Conservation (phyloP, 2,888 invertebrate species). For the Dicyrtomina minuta region DNA sequence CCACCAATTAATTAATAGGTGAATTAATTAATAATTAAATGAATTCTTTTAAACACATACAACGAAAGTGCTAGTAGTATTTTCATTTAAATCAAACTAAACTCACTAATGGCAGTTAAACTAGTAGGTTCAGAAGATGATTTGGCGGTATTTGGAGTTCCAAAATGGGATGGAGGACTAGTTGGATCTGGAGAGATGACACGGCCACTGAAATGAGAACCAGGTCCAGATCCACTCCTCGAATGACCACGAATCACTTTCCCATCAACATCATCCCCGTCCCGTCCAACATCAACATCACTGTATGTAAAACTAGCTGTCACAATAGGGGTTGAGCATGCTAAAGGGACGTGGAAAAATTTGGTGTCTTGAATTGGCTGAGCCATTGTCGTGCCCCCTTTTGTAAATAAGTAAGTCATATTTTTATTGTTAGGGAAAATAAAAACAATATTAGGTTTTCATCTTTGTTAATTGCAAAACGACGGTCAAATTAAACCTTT, state of each 20-base stretch:
- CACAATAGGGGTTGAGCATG: constrained; percentile 21
- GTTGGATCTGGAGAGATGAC: not conserved
- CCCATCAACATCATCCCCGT: not conserved
- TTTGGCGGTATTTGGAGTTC: not conserved
- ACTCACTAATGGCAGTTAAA: constrained; percentile 26
- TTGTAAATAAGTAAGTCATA: not conserved
- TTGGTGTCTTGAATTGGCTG: constrained; percentile 17
- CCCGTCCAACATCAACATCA: not conserved
- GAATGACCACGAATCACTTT: not conserved
- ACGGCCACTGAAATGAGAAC: too few species aligned
- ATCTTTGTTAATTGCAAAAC: too few species aligned
- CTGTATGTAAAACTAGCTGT: not conserved
- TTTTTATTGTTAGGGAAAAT: not conserved
- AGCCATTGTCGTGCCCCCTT: constrained; percentile 9
- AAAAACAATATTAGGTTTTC: too few species aligned
- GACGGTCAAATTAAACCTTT: too few species aligned
- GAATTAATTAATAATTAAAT: too few species aligned
- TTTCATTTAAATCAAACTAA: not conserved
- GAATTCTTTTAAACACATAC: too few species aligned
- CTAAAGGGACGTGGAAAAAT: constrained; percentile 23
- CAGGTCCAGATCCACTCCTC: not conserved
- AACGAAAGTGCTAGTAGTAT: too few species aligned
- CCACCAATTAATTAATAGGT: too few species aligned
- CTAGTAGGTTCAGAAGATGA: constrained; percentile 27
- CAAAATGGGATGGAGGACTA: not conserved